Base-by-base conservation (phyloP, 2,888 invertebrate genomes). In the Pheosia tremula region DNA sequence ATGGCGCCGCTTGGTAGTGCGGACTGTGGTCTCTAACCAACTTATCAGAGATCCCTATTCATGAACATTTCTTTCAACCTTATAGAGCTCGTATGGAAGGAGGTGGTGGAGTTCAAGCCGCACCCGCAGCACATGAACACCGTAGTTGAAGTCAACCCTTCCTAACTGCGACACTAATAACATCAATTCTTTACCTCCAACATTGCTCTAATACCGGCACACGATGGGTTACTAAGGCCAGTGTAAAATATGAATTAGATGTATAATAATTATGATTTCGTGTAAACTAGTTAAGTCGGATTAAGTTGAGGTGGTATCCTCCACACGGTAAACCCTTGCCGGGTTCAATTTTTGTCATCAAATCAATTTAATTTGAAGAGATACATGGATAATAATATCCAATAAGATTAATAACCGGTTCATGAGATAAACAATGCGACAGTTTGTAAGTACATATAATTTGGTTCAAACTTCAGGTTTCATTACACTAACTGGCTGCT, bases 81-180 rank as follows among this genome's bases (percentile, higher is more conserved):
- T 94, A 56, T 93, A 97, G 97, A 97, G 75, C 92, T 97, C 59
- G 96, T 98, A 58, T 97, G 97, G 88, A 96, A 97, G 77, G 98
- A 98, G 94, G 96, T 97, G 57, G 94, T 96, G 57, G 96, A 96
- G 75, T 98, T 97, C 89, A 96, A 95, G 75, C 97, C 97, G 3
- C 96, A 95, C 56, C 94, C 92, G 1, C 94, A 93, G 64, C 92
- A 93, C 82, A 91, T 93, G 93, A 91, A 84, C 74, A 92, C 93
- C 8, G 92, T 94, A 11, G 91, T 93, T 4, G 94, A 93, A 82
- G 92, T 90, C 53, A 88, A 88, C 71, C 84, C 87, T 0, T 85
- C 88, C 66, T 91, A 89, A 85, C 41, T 54, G 56, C 49, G 41
- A 4, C 36, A 52, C 56, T 56, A 24, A 50, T 43, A 56, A 56